Conservation (phyloP, 2,888 invertebrate genomes). For the Aradus depressus region DNA sequence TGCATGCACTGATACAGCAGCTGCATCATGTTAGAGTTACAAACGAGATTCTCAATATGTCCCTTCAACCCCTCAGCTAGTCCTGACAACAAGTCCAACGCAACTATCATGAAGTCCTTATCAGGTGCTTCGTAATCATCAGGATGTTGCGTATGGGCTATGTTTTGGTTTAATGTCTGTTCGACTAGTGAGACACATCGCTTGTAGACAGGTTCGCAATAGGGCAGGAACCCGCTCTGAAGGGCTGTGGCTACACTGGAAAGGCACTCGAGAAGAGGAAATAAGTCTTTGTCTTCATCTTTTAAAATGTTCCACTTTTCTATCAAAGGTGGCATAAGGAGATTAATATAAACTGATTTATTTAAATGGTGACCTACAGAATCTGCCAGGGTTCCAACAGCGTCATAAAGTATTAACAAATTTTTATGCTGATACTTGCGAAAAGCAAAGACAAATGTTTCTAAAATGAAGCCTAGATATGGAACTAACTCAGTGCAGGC, state of each 20-base stretch:
- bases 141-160: constrained; percentile 79
- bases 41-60: constrained; percentile 85
- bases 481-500: constrained; percentile 96
- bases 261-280: constrained; percentile 91
- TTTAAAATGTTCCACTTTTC: constrained; percentile 95
- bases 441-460: constrained; percentile 94
- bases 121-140: constrained; percentile 89
- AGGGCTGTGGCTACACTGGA: constrained; percentile 96
- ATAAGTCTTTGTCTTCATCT: constrained; percentile 97
- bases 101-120: constrained; percentile 98
- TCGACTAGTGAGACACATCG: constrained; percentile 92
- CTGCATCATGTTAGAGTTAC: constrained; percentile 89
- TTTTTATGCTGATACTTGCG: constrained; percentile 93
- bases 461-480: constrained; percentile 87
- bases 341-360: constrained; percentile 87
- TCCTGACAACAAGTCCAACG: constrained; percentile 88
- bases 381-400: constrained; percentile 96
- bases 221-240: constrained; percentile 92
- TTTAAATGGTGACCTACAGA: constrained; percentile 95
- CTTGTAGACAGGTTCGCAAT: constrained; percentile 93
- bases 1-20: constrained; percentile 95
- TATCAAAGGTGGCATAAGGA: constrained; percentile 95
- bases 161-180: constrained; percentile 87
- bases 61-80: constrained; percentile 91
- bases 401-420: constrained; percentile 92